These are phyloP conservation scores for Notolabrus celidotus DNA, from an alignment of 2,797 vertebrate genomes.

Conservation along the genomic window DNA sequence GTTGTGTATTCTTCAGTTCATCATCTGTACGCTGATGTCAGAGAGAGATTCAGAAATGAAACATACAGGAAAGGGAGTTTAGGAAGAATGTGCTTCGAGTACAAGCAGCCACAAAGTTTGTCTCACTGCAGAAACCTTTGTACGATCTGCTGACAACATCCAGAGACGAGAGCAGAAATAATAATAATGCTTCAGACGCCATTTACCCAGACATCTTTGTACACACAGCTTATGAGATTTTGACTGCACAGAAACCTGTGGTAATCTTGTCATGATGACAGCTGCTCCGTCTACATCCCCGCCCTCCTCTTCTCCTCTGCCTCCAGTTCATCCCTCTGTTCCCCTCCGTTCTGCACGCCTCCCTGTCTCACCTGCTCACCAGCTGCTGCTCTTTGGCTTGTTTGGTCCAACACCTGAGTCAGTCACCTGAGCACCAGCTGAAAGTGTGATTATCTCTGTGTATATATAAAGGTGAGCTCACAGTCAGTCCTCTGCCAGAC, in stretches of 20 bases:
- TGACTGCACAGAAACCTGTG: constrained; percentile 43
- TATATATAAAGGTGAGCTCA: neutral
- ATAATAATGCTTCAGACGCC: constrained; percentile 12
- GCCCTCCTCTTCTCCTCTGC: constrained; percentile 28
- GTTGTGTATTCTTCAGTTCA: too few relatives aligned
- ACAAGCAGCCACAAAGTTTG: neutral
- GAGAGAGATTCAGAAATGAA: too few relatives aligned
- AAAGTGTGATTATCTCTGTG: constrained; percentile 1
- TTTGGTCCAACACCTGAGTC: neutral
- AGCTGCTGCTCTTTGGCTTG: constrained; percentile 8
- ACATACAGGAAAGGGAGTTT: too few relatives aligned
- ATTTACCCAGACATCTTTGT: constrained; percentile 39
- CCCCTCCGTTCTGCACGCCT: neutral
- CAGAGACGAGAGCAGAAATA: constrained; percentile 30
- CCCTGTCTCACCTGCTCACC: constrained; percentile 1
- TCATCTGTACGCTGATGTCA: too few relatives aligned
- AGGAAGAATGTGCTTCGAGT: neutral
- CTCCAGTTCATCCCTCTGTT: constrained; percentile 17
- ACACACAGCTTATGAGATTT: constrained; percentile 59
- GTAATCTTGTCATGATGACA: constrained; percentile 52
- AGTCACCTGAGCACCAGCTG: constrained; percentile 7
- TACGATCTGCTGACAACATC: constrained; percentile 15
- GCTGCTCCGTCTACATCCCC: constrained; percentile 53
- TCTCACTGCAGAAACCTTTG: constrained; percentile 1
- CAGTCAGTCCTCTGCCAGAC: neutral